Conservation (phyloP, 1,140 invertebrate species). For the Danaus plexippus region DNA sequence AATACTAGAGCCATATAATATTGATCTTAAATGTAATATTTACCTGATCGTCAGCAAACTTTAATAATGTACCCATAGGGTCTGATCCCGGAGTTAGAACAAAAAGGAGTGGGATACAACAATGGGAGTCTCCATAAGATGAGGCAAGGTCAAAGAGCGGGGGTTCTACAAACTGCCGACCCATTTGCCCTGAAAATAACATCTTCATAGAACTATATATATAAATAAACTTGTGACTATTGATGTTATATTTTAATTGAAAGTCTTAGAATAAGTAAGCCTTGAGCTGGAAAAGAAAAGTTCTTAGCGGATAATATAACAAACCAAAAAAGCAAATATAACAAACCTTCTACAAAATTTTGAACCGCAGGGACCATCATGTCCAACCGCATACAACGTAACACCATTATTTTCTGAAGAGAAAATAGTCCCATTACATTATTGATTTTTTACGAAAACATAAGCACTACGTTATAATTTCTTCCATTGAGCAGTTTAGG, state of each 20-base stretch:
- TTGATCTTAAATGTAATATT: neutral
- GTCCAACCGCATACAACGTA: constrained; percentile 89
- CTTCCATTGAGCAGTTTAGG: too few relatives aligned
- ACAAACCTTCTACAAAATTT: constrained; percentile 79
- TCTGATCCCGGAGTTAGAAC: constrained; percentile 93
- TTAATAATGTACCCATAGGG: constrained; percentile 87
- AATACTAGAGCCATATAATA: neutral
- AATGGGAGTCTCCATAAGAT: constrained; percentile 88
- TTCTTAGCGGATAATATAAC: too few relatives aligned
- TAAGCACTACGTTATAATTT: too few relatives aligned
- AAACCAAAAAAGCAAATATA: neutral
- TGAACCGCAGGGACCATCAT: constrained; percentile 90
- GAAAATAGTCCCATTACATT: neutral
- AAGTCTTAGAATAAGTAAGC: too few relatives aligned
- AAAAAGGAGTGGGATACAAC: constrained; percentile 89
- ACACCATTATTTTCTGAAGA: constrained; percentile 81
- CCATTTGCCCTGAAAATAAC: constrained; percentile 71
- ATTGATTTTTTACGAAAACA: too few relatives aligned
- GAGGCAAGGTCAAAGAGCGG: constrained; percentile 90
- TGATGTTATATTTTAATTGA: too few relatives aligned
- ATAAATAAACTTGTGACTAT: too few relatives aligned
- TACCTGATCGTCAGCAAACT: constrained; percentile 91
- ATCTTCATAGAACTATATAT: neutral
- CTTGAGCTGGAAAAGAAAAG: too few relatives aligned
- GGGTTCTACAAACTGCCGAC: constrained; percentile 86